Evolutionary conservation across 2,888 invertebrate species (phyloP).

Genomic region (Hydroisotoma schaefferi): DNA sequence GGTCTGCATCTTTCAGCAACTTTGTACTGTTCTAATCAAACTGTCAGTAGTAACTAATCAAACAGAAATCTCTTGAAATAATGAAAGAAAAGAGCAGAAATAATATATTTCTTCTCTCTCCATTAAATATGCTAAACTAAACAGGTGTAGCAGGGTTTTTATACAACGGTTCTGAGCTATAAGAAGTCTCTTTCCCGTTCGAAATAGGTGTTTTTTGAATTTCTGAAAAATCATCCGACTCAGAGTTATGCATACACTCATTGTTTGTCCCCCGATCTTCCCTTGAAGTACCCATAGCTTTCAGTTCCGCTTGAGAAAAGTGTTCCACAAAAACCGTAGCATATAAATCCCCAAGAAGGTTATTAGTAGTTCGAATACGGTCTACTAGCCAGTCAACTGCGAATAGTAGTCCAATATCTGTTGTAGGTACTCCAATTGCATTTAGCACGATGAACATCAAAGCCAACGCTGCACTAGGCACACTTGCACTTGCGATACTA

Average conservation of each 20-base stretch:
- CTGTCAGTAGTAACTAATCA: too few relatives aligned
- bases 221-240: too few relatives aligned
- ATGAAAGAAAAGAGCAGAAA: too few relatives aligned
- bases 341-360: conserved; percentile 83
- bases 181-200: not conserved
- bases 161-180: not conserved
- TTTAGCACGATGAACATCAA: conserved; percentile 75
- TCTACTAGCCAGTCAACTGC: conserved; percentile 92
- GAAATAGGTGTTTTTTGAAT: not conserved
- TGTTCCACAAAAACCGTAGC: conserved; percentile 80
- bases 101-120: not conserved
- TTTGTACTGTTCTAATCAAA: too few relatives aligned
- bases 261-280: not conserved
- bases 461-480: conserved; percentile 81
- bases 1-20: too few relatives aligned
- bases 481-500: conserved; percentile 80
- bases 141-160: not conserved
- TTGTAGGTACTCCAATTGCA: conserved; percentile 77
- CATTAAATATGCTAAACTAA: not conserved
- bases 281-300: conserved; percentile 56
- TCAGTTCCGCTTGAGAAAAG: conserved; percentile 74
- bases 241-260: too few relatives aligned
- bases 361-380: conserved; percentile 80
- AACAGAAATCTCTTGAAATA: too few relatives aligned
- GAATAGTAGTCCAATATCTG: conserved; percentile 76